These are phyloP conservation scores for Romanogobio albipinnatus DNA, from an alignment of 2,113 vertebrate genomes.

Conservation along the genomic window DNA sequence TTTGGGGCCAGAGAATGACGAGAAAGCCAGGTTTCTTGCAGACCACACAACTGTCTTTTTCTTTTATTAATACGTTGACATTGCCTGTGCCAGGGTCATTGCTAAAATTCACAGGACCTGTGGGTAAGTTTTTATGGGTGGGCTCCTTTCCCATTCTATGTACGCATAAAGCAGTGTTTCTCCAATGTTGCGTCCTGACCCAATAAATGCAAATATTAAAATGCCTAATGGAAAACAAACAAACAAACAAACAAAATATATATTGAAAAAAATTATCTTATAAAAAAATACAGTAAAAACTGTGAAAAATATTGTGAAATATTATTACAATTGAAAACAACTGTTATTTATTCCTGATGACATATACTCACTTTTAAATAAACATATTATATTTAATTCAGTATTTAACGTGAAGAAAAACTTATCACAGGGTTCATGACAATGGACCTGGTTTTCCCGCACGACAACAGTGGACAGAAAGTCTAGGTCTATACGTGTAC, in stretches of 20 bases:
- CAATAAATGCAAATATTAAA: background rate
- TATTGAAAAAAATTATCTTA: background rate
- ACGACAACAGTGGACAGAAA: background rate
- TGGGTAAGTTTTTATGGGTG: constrained; percentile 27
- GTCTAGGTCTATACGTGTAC: background rate
- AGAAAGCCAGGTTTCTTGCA: constrained; percentile 19
- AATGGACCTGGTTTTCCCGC: background rate
- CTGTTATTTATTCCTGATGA: no score
- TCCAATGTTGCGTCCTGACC: background rate
- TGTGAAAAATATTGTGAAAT: background rate
- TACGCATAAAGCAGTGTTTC: background rate
- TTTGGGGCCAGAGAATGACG: background rate
- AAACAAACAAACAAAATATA: background rate
- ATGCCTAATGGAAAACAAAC: background rate
- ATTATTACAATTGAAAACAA: background rate
- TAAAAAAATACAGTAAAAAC: background rate
- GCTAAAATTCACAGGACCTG: background rate
- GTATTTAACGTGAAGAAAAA: background rate
- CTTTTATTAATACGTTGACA: constrained; percentile 46
- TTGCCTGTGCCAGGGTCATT: constrained; percentile 9
- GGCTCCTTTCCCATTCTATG: background rate
- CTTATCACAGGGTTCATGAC: background rate
- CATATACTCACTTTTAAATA: background rate
- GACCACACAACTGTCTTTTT: constrained; percentile 23
- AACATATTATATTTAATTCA: background rate